These are phyloP conservation scores for Chironomus tepperi DNA, from an alignment of 1,140 invertebrate genomes.

Conservation along the genomic window DNA sequence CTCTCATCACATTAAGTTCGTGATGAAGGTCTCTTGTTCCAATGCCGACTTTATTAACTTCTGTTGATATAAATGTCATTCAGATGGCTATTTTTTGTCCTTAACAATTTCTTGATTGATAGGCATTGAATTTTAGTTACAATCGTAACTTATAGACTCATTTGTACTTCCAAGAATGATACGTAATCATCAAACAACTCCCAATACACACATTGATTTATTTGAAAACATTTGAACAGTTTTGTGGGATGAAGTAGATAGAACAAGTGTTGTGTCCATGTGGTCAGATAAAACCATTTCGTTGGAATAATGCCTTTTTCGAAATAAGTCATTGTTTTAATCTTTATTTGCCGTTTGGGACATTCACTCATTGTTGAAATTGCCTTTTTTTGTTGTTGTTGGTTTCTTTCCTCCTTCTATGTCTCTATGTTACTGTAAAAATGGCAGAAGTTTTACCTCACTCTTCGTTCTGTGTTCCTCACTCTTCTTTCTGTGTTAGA, in stretches of 20 bases:
- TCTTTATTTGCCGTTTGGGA: conserved; percentile 7
- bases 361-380: conserved; percentile 4
- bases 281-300: conserved; percentile 1
- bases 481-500: no score
- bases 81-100: no score
- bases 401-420: no score
- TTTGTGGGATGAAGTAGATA: not conserved
- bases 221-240: not conserved
- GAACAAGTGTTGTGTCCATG: not conserved
- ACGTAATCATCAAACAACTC: not conserved
- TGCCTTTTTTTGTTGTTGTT: not conserved
- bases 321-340: conserved; percentile 14
- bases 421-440: no score
- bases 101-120: not conserved
- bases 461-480: no score
- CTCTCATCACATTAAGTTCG: no score
- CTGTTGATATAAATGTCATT: no score
- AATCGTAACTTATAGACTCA: not conserved
- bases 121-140: not conserved
- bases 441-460: no score
- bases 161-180: not conserved
- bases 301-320: not conserved
- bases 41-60: no score
- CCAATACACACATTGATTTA: conserved; percentile 8
- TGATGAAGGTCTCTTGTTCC: no score